These are phyloP conservation scores for Eudyptes chrysolophus DNA, from an alignment of 2,113 vertebrate genomes.

Conservation along the genomic window DNA sequence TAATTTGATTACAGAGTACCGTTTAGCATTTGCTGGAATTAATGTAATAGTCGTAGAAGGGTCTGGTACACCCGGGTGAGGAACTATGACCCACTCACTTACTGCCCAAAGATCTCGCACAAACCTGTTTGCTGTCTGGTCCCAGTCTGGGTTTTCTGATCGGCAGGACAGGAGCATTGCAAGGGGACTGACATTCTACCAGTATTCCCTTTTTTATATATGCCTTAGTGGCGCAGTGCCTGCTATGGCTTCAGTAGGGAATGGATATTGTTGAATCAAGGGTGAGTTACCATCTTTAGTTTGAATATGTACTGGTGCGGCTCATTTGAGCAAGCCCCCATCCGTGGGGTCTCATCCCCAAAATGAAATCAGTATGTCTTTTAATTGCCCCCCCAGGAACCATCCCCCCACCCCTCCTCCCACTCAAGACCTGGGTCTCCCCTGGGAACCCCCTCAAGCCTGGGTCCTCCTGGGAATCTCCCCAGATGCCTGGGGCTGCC, in stretches of 20 bases:
- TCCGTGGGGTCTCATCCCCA: background rate
- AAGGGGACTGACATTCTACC: background rate
- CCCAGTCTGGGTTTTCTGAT: background rate
- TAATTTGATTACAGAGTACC: background rate
- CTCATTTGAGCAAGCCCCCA: background rate
- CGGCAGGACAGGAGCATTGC: background rate
- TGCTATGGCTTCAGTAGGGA: background rate
- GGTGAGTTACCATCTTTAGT: background rate
- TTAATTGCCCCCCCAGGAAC: no score
- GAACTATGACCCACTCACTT: background rate
- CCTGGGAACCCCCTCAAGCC: background rate
- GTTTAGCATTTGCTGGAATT: background rate
- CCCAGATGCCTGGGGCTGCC: background rate
- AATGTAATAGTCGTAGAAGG: background rate
- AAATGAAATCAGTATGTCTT: background rate
- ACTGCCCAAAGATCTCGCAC: background rate
- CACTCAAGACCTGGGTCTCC: background rate
- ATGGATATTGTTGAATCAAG: no score
- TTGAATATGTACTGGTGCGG: background rate
- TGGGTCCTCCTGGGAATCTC: background rate
- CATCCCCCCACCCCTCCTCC: background rate
- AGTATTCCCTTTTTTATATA: background rate
- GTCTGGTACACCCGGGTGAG: background rate
- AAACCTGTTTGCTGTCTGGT: background rate
- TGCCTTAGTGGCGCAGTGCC: background rate